Base-by-base conservation (phyloP, 2,113 vertebrate genomes). In the Saimiri boliviensis region DNA sequence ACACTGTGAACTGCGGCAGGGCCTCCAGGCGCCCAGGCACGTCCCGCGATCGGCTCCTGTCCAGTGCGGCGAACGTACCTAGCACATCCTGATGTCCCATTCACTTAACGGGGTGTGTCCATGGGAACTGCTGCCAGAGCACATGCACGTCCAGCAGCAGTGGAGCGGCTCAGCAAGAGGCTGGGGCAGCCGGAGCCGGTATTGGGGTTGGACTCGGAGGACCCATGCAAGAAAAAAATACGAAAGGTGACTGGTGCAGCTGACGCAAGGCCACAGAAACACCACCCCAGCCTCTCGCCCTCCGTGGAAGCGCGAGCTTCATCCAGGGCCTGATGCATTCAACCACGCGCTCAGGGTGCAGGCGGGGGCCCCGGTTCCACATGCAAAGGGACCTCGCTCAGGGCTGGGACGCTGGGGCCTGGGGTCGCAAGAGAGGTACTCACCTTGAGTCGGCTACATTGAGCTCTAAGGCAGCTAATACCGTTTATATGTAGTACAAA, bases 71-170 rank as follows among this genome's bases (percentile, higher is more conserved):
- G 85, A 97, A 98, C 96, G 70, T 95, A 98, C 76, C 96, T 97
- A 98, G 95, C 92, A 95, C 12, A 60, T 95, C 96, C 93, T 95
- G 91, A 94, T 56, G 96, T 95, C 94, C 94, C 93, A 91, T 97
- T 97, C 92, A 98, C 82, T 98, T 98, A 97, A 97, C 95, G 96
- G 95, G 97, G 49, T 37, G 97, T 96, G 94, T 86, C 95, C 94
- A 93, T 79, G 97, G 94, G 96, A 85, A 94, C 87, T 97, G 95
- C 98, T 98, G 92, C 95, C 63, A 89, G 97, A 98, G 97, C 93
- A 96, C 83, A 97, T 97, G 93, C 96, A 97, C 84, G 96, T 97
- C 93, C 97, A 97, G 97, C 96, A 98, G 95, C 94, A 97, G 97
- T 37, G 80, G 85, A 95, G 92, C 94, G 96, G 95, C 88, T 97